Conservation (phyloP, 2,888 invertebrate species). For the Heliconius hortense region DNA sequence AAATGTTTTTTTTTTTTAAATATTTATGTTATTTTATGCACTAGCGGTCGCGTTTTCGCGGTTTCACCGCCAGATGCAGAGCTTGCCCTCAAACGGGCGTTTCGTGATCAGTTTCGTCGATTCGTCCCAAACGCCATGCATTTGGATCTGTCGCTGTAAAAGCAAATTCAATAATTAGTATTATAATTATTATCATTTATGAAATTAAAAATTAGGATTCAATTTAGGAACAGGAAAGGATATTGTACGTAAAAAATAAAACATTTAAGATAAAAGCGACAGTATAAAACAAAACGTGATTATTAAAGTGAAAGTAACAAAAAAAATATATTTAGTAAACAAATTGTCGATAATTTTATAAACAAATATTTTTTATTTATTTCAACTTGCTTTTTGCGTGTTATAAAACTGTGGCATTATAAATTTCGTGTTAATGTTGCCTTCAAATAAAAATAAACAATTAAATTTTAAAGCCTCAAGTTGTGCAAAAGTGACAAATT, state of each 20-base stretch:
- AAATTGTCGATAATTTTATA: neutral
- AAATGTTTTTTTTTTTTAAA: neutral
- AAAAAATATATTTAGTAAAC: neutral
- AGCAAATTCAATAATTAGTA: neutral
- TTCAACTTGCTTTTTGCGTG: slow-evolving; percentile 46
- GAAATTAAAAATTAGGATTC: neutral
- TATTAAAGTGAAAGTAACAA: neutral
- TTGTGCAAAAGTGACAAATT: slow-evolving; percentile 12
- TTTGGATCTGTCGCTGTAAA: slow-evolving; percentile 86
- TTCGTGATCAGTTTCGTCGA: slow-evolving; percentile 91
- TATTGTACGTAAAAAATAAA: slow-evolving; percentile 2
- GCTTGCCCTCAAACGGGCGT: slow-evolving; percentile 87
- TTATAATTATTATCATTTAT: neutral
- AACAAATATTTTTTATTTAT: neutral
- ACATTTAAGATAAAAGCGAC: neutral
- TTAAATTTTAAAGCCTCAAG: neutral
- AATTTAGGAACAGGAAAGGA: slow-evolving; percentile 5
- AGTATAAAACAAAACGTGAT: slow-evolving; percentile 5
- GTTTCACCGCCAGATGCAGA: slow-evolving; percentile 63
- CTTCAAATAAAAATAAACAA: slow-evolving; percentile 3
- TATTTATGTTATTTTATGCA: slow-evolving; percentile 33
- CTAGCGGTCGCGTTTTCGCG: slow-evolving; percentile 57
- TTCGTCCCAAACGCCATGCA: slow-evolving; percentile 90
- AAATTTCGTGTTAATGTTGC: slow-evolving; percentile 4
- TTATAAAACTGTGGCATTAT: slow-evolving; percentile 12